phyloP scores from a whole-genome alignment of 2,888 invertebrate species.

The Tillus elongatus region DNA sequence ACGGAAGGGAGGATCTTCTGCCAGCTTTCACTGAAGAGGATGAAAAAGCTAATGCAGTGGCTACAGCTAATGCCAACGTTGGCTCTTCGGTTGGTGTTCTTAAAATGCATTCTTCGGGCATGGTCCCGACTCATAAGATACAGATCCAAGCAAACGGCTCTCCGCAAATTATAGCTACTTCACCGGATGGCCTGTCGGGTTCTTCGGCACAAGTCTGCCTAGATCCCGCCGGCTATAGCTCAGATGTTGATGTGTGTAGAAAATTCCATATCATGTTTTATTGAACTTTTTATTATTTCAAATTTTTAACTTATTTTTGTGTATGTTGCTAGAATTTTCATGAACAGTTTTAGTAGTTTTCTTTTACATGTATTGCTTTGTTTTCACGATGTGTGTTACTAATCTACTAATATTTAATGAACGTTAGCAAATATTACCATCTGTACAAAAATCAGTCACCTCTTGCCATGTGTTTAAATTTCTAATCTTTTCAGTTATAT shows the following conservation, averaged over 20 bases:
- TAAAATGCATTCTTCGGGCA: slow-evolving; percentile 44
- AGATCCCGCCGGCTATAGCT: slow-evolving; percentile 58
- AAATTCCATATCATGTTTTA: too few species aligned
- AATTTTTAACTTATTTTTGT: too few species aligned
- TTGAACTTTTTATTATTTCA: too few species aligned
- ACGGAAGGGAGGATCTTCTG: slow-evolving; percentile 88
- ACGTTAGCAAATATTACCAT: too few species aligned
- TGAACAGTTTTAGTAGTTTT: too few species aligned
- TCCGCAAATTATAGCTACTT: slow-evolving; percentile 44
- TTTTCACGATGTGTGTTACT: too few species aligned
- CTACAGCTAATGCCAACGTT: slow-evolving; percentile 46
- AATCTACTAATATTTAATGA: too few species aligned
- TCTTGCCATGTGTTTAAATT: too few species aligned
- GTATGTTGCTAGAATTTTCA: too few species aligned
- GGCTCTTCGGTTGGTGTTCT: slow-evolving; percentile 44
- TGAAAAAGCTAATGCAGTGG: slow-evolving; percentile 60
- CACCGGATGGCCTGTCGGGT: slow-evolving; percentile 43
- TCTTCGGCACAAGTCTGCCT: slow-evolving; percentile 66
- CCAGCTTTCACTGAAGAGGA: slow-evolving; percentile 92
- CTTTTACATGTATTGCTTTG: too few species aligned
- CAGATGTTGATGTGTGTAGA: slow-evolving; percentile 67
- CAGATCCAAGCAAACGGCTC: slow-evolving; percentile 46
- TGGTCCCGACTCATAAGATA: slow-evolving; percentile 42
- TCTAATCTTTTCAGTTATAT: too few species aligned
- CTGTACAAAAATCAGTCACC: too few species aligned